Base-by-base conservation (phyloP, 2,797 vertebrate genomes). In the Orestias chungarensis region DNA sequence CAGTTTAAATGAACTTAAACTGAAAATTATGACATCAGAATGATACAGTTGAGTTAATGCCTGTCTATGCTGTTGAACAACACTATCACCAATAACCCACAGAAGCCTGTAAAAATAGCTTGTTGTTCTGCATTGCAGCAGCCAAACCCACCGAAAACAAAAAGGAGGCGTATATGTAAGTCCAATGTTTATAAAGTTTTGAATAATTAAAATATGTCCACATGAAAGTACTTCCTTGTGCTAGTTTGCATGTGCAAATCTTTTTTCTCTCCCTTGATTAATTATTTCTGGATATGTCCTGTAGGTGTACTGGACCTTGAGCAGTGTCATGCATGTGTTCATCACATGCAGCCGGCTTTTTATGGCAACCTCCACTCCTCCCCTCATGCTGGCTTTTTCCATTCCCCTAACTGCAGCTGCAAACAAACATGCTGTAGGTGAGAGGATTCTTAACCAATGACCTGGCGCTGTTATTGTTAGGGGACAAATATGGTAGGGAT, bases 161-260 rank as follows among this genome's bases (percentile, higher is more conserved):
- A 25, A 25, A n/a, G n/a, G 49, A 50, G 25, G n/a, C 23, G 38
- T 40, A n/a, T 1, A 20, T 2, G n/a, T n/a, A 52, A 8, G 5
- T 67, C n/a, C 33, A 1, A 15, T 25, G 9, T 47, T 10, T 62
- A 20, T 2, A 46, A 23, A 49, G 9, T 6, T 88, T 89, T 89
- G 79, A 87, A 90, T 87, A 50, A 89, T 90, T 88, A 70, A 90
- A 87, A 87, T 81, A 27, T 78, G 68, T 66, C 38, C 59, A 71
- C 17, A 83, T 74, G 29, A 59, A 17, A 31, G 54, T 66, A 23
- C 4, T 12, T 11, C 15, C 35, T 59, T 59, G 55, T 33, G 55
- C n/a, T n/a, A 44, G 75, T 68, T 73, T 82, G 73, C 57, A 76
- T 18, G 44, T 46, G 10, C 42, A 49, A 54, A 5, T 0, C 35